Conservation (phyloP, 2,797 vertebrate species). For the Anguilla obscura region DNA sequence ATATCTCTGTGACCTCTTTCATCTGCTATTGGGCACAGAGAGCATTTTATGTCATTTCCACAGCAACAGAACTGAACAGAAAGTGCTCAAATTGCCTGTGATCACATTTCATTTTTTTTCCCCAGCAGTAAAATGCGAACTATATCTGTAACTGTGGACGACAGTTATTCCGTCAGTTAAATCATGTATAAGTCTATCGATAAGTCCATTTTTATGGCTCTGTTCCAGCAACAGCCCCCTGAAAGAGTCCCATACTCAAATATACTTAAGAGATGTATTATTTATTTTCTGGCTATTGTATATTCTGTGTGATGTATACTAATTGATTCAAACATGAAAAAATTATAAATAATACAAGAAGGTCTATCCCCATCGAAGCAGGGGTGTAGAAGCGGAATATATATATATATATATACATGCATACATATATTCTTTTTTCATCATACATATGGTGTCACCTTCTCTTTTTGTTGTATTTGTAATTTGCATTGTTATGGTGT, state of each 20-base stretch:
- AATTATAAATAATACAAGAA: conserved; percentile 16
- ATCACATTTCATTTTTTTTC: not conserved
- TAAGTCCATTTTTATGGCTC: not conserved
- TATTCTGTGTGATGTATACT: not conserved
- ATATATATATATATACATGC: not conserved
- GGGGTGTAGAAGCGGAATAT: not conserved
- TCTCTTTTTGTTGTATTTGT: not conserved
- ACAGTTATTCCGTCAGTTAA: not conserved
- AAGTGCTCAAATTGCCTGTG: not conserved
- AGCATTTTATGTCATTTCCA: not conserved
- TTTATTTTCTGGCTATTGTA: not conserved
- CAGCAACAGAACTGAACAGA: not conserved
- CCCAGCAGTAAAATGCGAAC: not conserved
- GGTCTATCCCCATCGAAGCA: not conserved
- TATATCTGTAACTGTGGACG: not conserved
- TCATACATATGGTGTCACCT: not conserved
- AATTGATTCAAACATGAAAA: conserved; percentile 8
- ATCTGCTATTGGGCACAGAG: not conserved
- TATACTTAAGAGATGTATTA: conserved; percentile 2
- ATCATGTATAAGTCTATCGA: not conserved
- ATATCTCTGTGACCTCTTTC: not conserved
- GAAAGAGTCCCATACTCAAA: not conserved
- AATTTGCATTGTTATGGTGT: not conserved
- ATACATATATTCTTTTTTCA: not conserved
- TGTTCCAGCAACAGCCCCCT: not conserved